Percentiles rank a stretch among this genome's conserved stretches.
phyloP scores from a whole-genome alignment of 2,797 vertebrate species.

The Enteromius mattozi region DNA sequence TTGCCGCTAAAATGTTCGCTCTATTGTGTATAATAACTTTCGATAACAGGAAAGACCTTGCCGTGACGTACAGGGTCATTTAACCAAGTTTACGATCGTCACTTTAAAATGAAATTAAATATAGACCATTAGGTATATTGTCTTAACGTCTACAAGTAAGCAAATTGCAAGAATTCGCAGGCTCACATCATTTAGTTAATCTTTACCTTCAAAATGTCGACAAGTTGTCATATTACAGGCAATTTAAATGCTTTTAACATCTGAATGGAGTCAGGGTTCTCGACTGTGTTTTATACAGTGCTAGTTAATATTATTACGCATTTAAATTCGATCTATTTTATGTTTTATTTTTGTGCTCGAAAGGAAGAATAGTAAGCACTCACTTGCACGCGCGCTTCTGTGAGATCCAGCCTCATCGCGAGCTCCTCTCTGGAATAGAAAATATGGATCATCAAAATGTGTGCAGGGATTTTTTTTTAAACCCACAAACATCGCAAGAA shows the following conservation, averaged over 20 bases:
- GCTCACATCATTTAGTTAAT: conserved; percentile 49
- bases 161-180: conserved; percentile 26
- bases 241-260: conserved; percentile 36
- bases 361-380: conserved; percentile 68
- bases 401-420: conserved; percentile 96
- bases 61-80: conserved; percentile 70
- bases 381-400: conserved; percentile 97
- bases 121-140: conserved; percentile 57
- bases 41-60: conserved; percentile 81
- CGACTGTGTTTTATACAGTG: neutral
- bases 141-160: conserved; percentile 35
- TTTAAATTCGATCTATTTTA: neutral
- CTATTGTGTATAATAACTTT: conserved; percentile 84
- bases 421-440: conserved; percentile 89
- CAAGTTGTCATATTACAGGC: conserved; percentile 30
- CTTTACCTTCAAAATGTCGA: conserved; percentile 36
- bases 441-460: conserved; percentile 26
- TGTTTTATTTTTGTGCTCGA: neutral
- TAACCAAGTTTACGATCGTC: conserved; percentile 78
- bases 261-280: neutral
- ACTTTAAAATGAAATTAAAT: conserved; percentile 72
- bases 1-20: conserved; percentile 89
- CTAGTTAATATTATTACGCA: conserved; percentile 7
- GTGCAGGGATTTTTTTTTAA: conserved; percentile 38
- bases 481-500: conserved; percentile 52